Conservation (phyloP, 1,140 invertebrate species). For the Goniozus legneri region DNA sequence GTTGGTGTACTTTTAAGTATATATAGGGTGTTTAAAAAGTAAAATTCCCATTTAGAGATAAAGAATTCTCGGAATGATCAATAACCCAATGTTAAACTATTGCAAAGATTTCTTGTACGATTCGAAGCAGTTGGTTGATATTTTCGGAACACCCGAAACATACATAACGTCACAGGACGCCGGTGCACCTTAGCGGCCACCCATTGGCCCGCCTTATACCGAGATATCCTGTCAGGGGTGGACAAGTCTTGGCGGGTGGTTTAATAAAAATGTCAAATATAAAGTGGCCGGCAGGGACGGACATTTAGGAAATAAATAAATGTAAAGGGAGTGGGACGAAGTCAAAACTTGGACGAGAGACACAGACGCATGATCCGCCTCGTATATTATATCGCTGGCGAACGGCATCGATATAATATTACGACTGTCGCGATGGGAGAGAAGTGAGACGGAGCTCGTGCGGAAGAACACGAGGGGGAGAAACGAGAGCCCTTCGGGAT, state of each 20-base stretch:
- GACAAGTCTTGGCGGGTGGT: conserved; percentile 30
- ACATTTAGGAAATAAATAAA: conserved; percentile 54
- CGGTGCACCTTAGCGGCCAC: background rate
- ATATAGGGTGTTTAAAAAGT: too few relatives aligned
- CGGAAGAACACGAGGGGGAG: too few relatives aligned
- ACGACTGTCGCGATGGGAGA: conserved; percentile 21
- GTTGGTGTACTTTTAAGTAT: too few relatives aligned
- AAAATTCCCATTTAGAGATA: too few relatives aligned
- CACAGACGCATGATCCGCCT: conserved; percentile 4
- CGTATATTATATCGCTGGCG: conserved; percentile 19
- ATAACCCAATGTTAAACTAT: too few relatives aligned
- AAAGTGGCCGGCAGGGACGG: conserved; percentile 51
- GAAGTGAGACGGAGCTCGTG: too few relatives aligned
- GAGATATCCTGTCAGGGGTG: conserved; percentile 21
- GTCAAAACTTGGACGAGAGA: conserved; percentile 5
- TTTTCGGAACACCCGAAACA: too few relatives aligned
- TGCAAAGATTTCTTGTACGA: too few relatives aligned
- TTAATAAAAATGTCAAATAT: conserved; percentile 58
- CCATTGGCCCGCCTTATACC: background rate
- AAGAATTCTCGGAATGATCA: too few relatives aligned
- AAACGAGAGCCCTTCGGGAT: too few relatives aligned
- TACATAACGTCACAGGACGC: too few relatives aligned
- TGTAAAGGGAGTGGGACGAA: conserved; percentile 35
- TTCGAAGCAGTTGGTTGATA: too few relatives aligned
- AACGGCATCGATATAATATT: conserved; percentile 40